Conservation (phyloP, 2,888 invertebrate genomes). For the Scaptomyza reducta region DNA sequence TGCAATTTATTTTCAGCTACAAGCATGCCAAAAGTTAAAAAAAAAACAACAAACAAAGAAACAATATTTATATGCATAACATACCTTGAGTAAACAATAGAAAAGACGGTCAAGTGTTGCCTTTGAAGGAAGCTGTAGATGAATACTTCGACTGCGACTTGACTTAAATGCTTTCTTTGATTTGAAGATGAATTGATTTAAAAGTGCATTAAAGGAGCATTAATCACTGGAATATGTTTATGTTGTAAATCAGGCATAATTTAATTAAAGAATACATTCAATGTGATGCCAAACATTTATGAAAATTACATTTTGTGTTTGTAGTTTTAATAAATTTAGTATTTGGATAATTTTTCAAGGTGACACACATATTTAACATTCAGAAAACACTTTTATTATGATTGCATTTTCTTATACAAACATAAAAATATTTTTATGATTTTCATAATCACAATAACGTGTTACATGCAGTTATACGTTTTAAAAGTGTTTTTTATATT, state of each 20-base stretch:
- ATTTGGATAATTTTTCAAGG: too few relatives aligned
- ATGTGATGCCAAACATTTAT: not conserved
- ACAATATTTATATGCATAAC: slow-evolving; percentile 14
- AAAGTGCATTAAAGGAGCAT: not conserved
- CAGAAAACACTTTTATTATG: too few relatives aligned
- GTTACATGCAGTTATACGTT: too few relatives aligned
- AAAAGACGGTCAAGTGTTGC: slow-evolving; percentile 35
- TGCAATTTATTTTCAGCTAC: slow-evolving; percentile 65
- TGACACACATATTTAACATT: too few relatives aligned
- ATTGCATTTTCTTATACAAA: too few relatives aligned
- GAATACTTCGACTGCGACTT: not conserved
- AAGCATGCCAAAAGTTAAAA: slow-evolving; percentile 54
- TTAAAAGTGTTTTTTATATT: not conserved
- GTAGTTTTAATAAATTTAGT: too few relatives aligned
- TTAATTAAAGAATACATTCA: too few relatives aligned
- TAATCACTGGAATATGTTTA: not conserved
- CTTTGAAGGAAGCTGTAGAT: slow-evolving; percentile 23
- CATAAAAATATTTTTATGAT: too few relatives aligned
- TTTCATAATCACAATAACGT: too few relatives aligned
- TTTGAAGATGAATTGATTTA: not conserved
- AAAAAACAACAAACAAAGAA: slow-evolving; percentile 4
- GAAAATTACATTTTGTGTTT: too few relatives aligned
- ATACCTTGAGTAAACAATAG: slow-evolving; percentile 31
- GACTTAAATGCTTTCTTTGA: not conserved
- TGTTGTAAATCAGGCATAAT: not conserved